Percentiles rank a stretch among this genome's conserved stretches.
Conservation (phyloP, 2,888 invertebrate genomes). For the Microctonus brassicae region DNA sequence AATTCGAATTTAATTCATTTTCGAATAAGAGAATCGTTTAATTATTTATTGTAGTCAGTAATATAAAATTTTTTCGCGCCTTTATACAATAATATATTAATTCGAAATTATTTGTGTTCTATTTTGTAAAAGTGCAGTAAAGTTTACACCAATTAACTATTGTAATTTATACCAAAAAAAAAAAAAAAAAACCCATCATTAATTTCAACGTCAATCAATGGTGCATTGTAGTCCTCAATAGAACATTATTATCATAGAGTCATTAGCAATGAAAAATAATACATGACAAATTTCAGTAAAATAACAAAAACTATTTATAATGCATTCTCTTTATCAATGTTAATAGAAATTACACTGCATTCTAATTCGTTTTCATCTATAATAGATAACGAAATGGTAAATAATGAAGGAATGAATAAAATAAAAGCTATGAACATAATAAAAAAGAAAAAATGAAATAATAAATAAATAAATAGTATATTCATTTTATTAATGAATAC, state of each 20-base stretch:
- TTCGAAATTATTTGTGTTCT: not conserved
- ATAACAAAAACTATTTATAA: not conserved
- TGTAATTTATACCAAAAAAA: constrained; percentile 4
- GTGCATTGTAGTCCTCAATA: not conserved
- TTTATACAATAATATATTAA: not conserved
- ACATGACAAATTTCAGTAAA: not conserved
- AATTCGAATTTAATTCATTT: not conserved
- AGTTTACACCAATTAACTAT: not conserved
- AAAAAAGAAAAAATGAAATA: not conserved
- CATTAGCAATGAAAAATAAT: not conserved
- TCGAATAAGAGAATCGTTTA: not conserved
- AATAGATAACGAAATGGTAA: not conserved
- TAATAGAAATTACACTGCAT: not conserved
- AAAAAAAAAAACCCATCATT: not conserved
- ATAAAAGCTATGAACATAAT: not conserved
- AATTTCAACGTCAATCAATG: not conserved
- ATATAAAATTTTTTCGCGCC: constrained; percentile 4
- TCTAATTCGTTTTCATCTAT: not conserved
- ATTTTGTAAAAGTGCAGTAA: not conserved
- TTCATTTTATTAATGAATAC: not conserved
- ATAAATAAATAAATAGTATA: no score
- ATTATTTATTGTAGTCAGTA: constrained; percentile 32
- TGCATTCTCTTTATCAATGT: not conserved
- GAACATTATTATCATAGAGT: not conserved
- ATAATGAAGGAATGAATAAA: not conserved